These are phyloP conservation scores for Cerceris ruficornis DNA, from an alignment of 2,888 invertebrate species.

Conservation along the genomic window DNA sequence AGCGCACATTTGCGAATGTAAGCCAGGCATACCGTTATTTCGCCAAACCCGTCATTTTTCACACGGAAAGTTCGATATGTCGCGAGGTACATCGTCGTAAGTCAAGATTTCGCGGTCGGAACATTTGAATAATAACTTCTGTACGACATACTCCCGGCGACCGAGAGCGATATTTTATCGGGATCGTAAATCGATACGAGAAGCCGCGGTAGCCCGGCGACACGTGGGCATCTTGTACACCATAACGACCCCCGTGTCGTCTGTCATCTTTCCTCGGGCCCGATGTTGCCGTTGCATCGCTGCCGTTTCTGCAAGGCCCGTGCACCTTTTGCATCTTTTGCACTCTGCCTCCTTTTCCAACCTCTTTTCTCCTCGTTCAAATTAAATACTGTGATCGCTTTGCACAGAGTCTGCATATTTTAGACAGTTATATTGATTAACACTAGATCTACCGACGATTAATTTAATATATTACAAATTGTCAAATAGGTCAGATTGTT, in stretches of 20 bases:
- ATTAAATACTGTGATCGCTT: too few species aligned
- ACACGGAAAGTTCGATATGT: background rate
- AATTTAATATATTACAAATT: too few species aligned
- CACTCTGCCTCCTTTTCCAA: background rate
- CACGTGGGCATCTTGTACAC: conserved; percentile 58
- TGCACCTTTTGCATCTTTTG: background rate
- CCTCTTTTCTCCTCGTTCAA: background rate
- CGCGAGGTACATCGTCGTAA: conserved; percentile 33
- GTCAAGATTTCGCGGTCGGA: conserved; percentile 31
- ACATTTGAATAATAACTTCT: conserved; percentile 54
- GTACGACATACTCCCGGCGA: conserved; percentile 37
- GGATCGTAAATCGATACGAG: conserved; percentile 60
- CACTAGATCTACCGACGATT: too few species aligned
- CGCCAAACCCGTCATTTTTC: conserved; percentile 16
- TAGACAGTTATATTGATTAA: too few species aligned
- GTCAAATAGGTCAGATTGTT: too few species aligned
- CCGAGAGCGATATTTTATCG: conserved; percentile 50
- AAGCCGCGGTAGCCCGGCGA: conserved; percentile 56
- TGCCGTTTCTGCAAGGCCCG: conserved; percentile 8
- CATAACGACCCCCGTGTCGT: conserved; percentile 60
- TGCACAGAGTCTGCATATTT: too few species aligned
- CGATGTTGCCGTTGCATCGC: background rate
- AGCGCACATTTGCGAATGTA: background rate
- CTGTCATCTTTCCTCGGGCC: conserved; percentile 53
- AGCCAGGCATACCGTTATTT: background rate